Conservation (phyloP, 2,797 vertebrate genomes). For the Chanos chanos region DNA sequence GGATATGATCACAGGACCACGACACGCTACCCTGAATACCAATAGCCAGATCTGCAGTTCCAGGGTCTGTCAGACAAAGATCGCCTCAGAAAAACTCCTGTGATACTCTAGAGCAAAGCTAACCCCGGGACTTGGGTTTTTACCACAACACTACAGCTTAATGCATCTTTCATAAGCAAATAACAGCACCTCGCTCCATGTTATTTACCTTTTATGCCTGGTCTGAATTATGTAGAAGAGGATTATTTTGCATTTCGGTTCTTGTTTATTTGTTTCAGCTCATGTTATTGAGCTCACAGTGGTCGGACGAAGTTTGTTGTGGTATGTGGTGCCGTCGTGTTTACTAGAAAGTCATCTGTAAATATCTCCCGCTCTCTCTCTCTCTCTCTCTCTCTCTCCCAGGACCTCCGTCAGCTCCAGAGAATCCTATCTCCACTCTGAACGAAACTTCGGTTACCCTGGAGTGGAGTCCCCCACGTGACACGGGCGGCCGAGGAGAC, state of each 20-base stretch:
- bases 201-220: no score
- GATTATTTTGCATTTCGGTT: background rate
- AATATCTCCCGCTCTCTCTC: background rate
- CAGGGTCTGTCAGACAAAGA: no score
- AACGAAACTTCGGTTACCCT: slow-evolving; percentile 79
- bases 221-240: no score
- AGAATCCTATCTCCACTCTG: slow-evolving; percentile 75
- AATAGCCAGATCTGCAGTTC: background rate
- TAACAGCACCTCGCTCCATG: no score
- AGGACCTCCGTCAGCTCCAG: slow-evolving; percentile 78
- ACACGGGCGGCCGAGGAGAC: slow-evolving; percentile 73
- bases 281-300: no score
- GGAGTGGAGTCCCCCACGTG: slow-evolving; percentile 75
- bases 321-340: background rate
- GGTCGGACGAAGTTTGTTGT: no score
- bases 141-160: no score
- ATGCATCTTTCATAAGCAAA: no score
- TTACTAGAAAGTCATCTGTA: background rate
- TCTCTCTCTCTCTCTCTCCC: background rate
- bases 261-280: background rate
- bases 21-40: background rate
- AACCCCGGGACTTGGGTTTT: no score
- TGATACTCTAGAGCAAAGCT: no score
- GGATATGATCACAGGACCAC: slow-evolving; percentile 1
- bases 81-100: background rate